Percentiles rank a stretch among this genome's conserved stretches.
Conservation (phyloP, 2,888 invertebrate genomes). For the Caenorhabditis becei region DNA sequence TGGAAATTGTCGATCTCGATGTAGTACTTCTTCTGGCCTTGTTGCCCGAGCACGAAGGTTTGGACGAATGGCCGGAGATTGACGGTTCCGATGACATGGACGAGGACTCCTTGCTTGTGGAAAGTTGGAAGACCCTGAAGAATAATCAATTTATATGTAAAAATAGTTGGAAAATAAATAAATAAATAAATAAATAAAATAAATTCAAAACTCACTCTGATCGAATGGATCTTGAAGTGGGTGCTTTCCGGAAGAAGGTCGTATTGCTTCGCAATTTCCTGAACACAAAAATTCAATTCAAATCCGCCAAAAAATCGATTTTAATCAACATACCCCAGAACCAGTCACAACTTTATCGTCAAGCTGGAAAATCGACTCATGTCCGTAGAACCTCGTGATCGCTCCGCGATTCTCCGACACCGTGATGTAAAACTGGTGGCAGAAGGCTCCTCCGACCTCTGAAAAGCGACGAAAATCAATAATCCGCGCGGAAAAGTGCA, state of each 20-base stretch:
- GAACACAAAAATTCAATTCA: constrained; percentile 15
- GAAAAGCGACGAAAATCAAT: constrained; percentile 11
- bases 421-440: constrained; percentile 61
- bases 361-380: constrained; percentile 66
- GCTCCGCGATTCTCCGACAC: constrained; percentile 45
- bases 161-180: too few species aligned
- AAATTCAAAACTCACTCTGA: too few species aligned
- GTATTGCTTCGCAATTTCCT: constrained; percentile 62
- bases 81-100: constrained; percentile 62
- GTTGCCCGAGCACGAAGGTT: constrained; percentile 69
- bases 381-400: constrained; percentile 66
- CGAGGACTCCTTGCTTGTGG: constrained; percentile 54
- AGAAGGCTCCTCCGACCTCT: constrained; percentile 64
- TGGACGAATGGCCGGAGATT: constrained; percentile 67
- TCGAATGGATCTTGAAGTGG: constrained; percentile 58
- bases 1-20: constrained; percentile 69
- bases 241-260: constrained; percentile 37
- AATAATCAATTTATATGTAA: too few species aligned
- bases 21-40: constrained; percentile 70
- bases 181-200: too few species aligned
- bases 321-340: constrained; percentile 51
- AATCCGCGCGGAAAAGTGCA: constrained; percentile 9
- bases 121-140: constrained; percentile 52
- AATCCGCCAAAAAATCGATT: background rate
- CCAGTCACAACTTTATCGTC: constrained; percentile 64